Evolutionary conservation across 1,140 invertebrate genomes (phyloP).

Genomic region (Latrodectus geometricus): DNA sequence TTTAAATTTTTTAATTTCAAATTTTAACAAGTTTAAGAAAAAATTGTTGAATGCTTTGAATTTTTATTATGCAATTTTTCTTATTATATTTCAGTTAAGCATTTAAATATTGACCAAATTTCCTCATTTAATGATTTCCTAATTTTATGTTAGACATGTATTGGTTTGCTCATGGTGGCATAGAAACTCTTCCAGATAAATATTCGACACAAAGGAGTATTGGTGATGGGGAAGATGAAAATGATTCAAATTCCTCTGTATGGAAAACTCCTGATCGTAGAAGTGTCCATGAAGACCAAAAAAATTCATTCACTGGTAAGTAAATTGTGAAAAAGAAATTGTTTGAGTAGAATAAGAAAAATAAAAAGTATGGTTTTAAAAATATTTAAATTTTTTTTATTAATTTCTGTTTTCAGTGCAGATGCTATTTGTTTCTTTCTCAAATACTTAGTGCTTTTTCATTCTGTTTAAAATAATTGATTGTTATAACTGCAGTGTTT

Average conservation of each 20-base stretch:
- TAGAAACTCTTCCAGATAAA: constrained; percentile 1
- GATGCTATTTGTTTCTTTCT: too few species aligned
- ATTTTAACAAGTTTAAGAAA: too few species aligned
- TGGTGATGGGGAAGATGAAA: constrained; percentile 34
- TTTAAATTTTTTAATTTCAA: too few species aligned
- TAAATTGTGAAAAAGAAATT: background rate
- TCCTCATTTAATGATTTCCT: background rate
- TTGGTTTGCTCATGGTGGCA: constrained; percentile 60
- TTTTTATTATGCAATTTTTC: background rate
- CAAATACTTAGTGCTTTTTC: too few species aligned
- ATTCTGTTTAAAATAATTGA: too few species aligned
- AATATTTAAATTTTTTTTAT: too few species aligned
- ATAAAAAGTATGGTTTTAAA: too few species aligned
- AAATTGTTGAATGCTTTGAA: background rate
- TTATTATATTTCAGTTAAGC: background rate
- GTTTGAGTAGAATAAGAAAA: too few species aligned
- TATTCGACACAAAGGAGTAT: background rate
- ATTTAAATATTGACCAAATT: background rate
- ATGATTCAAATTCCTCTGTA: constrained; percentile 28
- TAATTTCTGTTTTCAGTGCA: too few species aligned
- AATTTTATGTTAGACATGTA: constrained; percentile 46
- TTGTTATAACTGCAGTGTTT: too few species aligned
- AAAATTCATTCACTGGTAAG: background rate
- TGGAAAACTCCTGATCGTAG: constrained; percentile 26
- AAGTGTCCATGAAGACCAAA: constrained; percentile 21